Percentiles rank a stretch among this genome's conserved stretches.
phyloP scores from a whole-genome alignment of 2,797 vertebrate species.

The Lepus oiostolus region DNA sequence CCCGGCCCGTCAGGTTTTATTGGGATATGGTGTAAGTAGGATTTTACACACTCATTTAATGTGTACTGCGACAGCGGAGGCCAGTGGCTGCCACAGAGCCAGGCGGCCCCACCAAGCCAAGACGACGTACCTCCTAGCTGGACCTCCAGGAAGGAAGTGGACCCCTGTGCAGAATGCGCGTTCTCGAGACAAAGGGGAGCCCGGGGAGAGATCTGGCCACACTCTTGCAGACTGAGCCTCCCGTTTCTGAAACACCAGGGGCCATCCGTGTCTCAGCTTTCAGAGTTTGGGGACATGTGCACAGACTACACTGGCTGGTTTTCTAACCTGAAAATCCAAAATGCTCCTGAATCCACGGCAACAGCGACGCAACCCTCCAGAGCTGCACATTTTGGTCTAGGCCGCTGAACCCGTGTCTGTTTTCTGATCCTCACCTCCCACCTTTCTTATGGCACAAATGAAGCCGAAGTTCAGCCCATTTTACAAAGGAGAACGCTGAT shows the following conservation, averaged over 20 bases:
- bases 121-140: background rate
- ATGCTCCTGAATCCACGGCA: no score
- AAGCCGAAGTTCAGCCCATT: background rate
- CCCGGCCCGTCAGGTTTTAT: background rate
- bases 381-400: no score
- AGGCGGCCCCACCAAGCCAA: background rate
- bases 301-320: no score
- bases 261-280: no score
- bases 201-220: background rate
- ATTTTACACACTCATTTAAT: constrained; percentile 52
- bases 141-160: background rate
- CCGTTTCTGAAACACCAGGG: no score
- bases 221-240: no score
- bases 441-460: background rate
- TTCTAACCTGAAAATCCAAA: no score
- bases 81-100: background rate
- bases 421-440: constrained; percentile 31
- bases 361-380: no score
- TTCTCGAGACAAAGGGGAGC: background rate
- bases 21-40: constrained; percentile 42
- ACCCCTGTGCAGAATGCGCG: background rate
- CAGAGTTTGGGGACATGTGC: no score
- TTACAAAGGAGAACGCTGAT: constrained; percentile 13
- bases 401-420: no score
- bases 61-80: background rate